A percentile compares a stretch with the other conserved stretches of the same genome.
phyloP scores from a whole-genome alignment of 2,113 vertebrate genomes.

The Aspidoscelis tigris region DNA sequence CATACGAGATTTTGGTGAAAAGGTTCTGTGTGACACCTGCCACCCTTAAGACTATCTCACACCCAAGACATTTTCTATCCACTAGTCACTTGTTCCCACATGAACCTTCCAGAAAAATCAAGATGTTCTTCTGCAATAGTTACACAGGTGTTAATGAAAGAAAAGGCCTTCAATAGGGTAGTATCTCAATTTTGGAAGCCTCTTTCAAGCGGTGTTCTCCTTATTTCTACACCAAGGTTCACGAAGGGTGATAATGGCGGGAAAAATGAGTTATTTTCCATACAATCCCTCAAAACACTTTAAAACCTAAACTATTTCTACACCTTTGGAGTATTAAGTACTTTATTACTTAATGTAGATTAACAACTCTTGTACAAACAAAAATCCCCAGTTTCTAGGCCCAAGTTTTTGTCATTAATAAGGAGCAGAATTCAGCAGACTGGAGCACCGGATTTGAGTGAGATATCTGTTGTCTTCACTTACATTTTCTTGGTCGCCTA shows the following conservation, averaged over 20 bases:
- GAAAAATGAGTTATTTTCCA: no score
- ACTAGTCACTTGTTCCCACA: background rate
- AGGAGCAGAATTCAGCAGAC: background rate
- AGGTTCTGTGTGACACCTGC: no score
- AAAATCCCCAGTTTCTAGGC: no score
- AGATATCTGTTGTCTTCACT: slow-evolving; percentile 20
- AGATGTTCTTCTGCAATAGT: background rate
- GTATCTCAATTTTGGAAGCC: background rate
- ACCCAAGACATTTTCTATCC: background rate
- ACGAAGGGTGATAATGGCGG: no score
- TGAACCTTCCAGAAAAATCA: background rate
- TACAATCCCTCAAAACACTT: no score
- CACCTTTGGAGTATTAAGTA: no score
- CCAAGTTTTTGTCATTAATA: background rate
- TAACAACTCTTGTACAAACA: no score
- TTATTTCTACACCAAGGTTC: background rate
- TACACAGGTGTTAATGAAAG: background rate
- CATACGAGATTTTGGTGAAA: no score
- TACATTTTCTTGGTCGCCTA: slow-evolving; percentile 68
- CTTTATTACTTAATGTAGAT: no score
- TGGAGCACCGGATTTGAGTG: background rate
- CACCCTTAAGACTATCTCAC: background rate
- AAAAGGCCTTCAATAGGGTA: background rate
- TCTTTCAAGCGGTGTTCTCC: background rate
- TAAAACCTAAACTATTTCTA: no score